These are phyloP conservation scores for Latrodectus elegans DNA, from an alignment of 2,888 invertebrate species.

Conservation along the genomic window DNA sequence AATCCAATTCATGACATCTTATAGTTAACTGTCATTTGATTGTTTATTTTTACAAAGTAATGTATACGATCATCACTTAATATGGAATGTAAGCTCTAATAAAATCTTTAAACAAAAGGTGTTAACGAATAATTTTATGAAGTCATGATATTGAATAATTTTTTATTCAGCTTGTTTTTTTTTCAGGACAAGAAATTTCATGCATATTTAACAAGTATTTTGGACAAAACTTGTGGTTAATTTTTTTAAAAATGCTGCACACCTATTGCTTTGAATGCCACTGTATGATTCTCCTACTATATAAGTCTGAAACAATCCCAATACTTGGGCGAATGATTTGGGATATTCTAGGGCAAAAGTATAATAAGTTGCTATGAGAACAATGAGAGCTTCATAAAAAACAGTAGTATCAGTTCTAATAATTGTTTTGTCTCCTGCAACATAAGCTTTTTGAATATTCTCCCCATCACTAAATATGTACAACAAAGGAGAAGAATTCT, in stretches of 20 bases:
- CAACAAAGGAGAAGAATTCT: constrained; percentile 45
- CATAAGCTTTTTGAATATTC: constrained; percentile 33
- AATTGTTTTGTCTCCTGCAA: constrained; percentile 52
- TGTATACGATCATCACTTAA: no score
- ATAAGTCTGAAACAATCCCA: constrained; percentile 54
- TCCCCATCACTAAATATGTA: constrained; percentile 48
- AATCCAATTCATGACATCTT: no score
- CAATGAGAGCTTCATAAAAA: constrained; percentile 39
- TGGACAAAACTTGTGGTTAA: constrained; percentile 23
- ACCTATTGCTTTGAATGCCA: constrained; percentile 45
- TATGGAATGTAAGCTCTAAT: no score
- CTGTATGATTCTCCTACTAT: constrained; percentile 57
- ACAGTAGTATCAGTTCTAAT: constrained; percentile 30
- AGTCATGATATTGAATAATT: no score
- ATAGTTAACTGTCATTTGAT: no score
- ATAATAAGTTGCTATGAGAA: constrained; percentile 61
- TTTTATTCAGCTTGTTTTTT: no score
- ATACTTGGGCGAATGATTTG: constrained; percentile 50
- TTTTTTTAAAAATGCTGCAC: constrained; percentile 39
- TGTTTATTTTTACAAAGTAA: no score
- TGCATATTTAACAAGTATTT: not conserved
- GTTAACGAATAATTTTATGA: no score
- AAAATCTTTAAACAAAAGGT: no score
- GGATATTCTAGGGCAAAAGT: constrained; percentile 59
- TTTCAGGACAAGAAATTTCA: no score